phyloP scores from a whole-genome alignment of 1,140 invertebrate species.

The Tetranychus urticae region DNA sequence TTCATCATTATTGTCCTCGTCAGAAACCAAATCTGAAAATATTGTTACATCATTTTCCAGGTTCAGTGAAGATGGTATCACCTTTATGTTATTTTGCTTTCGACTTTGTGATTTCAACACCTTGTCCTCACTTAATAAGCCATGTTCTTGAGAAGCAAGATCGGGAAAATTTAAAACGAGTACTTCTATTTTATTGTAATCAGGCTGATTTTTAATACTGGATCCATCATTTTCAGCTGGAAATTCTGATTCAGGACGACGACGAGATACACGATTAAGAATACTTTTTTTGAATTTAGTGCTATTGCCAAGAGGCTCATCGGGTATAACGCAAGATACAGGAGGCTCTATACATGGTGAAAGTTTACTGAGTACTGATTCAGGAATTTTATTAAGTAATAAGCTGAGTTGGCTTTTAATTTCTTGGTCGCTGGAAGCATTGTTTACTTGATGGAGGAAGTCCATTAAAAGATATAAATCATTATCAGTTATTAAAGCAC shows the following conservation, averaged over 20 bases:
- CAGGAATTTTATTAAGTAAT: neutral
- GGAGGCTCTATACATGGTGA: neutral
- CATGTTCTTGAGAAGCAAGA: constrained; percentile 32
- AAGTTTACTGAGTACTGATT: neutral
- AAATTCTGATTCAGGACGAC: neutral
- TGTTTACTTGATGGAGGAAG: neutral
- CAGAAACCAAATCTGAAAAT: constrained; percentile 75
- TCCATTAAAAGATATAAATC: constrained; percentile 37
- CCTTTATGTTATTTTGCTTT: constrained; percentile 2
- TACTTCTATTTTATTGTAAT: constrained; percentile 25
- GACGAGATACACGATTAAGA: neutral
- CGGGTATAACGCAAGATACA: neutral
- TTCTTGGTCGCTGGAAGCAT: neutral
- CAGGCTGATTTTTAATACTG: neutral
- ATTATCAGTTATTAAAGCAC: constrained; percentile 37
- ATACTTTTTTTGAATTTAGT: neutral
- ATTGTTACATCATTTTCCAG: constrained; percentile 58
- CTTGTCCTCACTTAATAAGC: constrained; percentile 44
- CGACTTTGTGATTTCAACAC: constrained; percentile 22
- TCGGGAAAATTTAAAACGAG: constrained; percentile 36
- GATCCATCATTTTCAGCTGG: neutral
- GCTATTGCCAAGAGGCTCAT: neutral
- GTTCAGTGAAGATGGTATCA: too few relatives aligned
- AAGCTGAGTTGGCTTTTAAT: neutral
- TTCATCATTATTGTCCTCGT: constrained; percentile 55